phyloP scores from a whole-genome alignment of 1,140 invertebrate species.

The Stegodyphus dumicola region DNA sequence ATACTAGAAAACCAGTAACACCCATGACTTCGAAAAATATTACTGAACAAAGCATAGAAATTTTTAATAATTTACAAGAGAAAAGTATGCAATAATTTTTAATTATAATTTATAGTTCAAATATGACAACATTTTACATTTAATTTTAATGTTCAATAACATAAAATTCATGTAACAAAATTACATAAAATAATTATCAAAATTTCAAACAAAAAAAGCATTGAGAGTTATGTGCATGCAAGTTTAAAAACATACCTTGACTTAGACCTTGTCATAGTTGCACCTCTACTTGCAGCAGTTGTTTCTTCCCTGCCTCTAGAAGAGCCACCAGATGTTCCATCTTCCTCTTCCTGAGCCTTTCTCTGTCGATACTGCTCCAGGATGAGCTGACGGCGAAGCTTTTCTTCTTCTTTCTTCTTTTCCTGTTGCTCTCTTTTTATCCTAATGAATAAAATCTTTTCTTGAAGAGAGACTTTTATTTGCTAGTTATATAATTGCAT shows the following conservation, averaged over 20 bases:
- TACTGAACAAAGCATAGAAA: too few species aligned
- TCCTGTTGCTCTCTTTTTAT: slow-evolving; percentile 85
- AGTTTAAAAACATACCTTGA: slow-evolving; percentile 35
- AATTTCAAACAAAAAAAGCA: not conserved
- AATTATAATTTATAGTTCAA: not conserved
- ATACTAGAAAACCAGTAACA: too few species aligned
- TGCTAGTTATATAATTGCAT: too few species aligned
- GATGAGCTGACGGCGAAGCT: slow-evolving; percentile 84
- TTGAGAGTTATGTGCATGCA: not conserved
- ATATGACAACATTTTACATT: not conserved
- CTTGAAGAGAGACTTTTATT: too few species aligned
- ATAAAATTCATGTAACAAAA: not conserved
- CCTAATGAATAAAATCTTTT: slow-evolving; percentile 68
- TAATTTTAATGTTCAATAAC: not conserved
- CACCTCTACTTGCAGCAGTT: slow-evolving; percentile 19
- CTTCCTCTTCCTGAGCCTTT: slow-evolving; percentile 91
- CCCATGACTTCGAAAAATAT: too few species aligned
- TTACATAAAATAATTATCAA: not conserved
- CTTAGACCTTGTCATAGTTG: slow-evolving; percentile 54
- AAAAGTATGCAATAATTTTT: too few species aligned
- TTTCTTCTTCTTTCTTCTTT: slow-evolving; percentile 91
- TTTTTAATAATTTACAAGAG: too few species aligned
- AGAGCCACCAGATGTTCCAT: slow-evolving; percentile 43
- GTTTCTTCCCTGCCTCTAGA: slow-evolving; percentile 24
- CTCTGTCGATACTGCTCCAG: slow-evolving; percentile 95